Conservation (phyloP, 1,140 invertebrate genomes). For the Hestina assimilis region DNA sequence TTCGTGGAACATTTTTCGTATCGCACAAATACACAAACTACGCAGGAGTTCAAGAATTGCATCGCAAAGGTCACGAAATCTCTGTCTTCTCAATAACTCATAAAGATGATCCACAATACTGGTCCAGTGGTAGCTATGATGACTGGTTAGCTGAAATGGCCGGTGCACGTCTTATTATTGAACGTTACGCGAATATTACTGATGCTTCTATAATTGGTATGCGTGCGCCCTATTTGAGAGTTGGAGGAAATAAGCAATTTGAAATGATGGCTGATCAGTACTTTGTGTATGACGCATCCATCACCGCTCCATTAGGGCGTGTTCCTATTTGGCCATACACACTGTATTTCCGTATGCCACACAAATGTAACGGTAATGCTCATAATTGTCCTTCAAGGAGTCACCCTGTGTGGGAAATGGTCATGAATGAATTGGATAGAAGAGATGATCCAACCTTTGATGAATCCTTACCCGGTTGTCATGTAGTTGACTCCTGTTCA, state of each 20-base stretch:
- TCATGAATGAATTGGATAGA: conserved; percentile 96
- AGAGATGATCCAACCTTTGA: conserved; percentile 94
- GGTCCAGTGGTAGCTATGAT: conserved; percentile 92
- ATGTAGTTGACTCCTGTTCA: conserved; percentile 96
- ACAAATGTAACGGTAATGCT: conserved; percentile 95
- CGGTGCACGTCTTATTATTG: conserved; percentile 91
- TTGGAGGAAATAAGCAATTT: conserved; percentile 96
- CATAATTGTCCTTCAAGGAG: conserved; percentile 94
- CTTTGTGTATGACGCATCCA: conserved; percentile 96
- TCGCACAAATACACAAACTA: conserved; percentile 98
- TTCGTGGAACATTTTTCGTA: conserved; percentile 96
- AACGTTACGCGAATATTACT: conserved; percentile 94
- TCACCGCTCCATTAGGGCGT: conserved; percentile 91
- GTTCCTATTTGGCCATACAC: conserved; percentile 98
- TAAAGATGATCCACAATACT: conserved; percentile 93
- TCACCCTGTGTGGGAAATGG: conserved; percentile 97
- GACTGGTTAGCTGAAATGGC: conserved; percentile 98
- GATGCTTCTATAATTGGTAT: conserved; percentile 93
- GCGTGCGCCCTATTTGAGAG: conserved; percentile 92
- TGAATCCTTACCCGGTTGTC: conserved; percentile 93
- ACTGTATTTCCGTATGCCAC: conserved; percentile 95
- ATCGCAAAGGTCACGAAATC: conserved; percentile 95
- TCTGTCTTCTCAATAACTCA: conserved; percentile 95
- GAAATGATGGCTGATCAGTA: conserved; percentile 97
- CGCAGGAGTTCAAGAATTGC: conserved; percentile 94